phyloP scores from a whole-genome alignment of 2,888 invertebrate species.

The Adineta ricciae region DNA sequence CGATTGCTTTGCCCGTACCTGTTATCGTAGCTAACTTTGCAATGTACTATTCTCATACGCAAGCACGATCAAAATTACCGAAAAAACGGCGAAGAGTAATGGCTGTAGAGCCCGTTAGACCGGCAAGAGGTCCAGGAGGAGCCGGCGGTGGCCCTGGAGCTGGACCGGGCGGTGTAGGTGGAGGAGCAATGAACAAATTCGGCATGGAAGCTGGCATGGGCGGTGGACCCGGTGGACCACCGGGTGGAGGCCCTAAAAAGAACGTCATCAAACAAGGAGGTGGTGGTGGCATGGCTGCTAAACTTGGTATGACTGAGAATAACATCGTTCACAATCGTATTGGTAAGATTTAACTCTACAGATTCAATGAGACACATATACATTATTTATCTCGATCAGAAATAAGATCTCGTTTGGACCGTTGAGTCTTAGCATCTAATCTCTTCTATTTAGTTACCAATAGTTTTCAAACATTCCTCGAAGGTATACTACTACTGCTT shows the following conservation, averaged over 20 bases:
- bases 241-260: neutral
- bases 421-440: neutral
- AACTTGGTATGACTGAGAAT: neutral
- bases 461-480: neutral
- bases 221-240: neutral
- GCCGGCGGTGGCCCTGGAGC: neutral
- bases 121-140: slow-evolving; percentile 52
- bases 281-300: neutral
- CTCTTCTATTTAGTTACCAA: slow-evolving; percentile 4
- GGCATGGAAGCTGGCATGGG: neutral
- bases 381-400: neutral
- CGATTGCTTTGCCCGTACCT: slow-evolving; percentile 84
- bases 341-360: neutral
- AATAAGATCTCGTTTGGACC: neutral
- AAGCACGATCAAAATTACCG: slow-evolving; percentile 88
- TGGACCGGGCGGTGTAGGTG: neutral
- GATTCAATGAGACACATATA: neutral
- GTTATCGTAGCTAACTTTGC: slow-evolving; percentile 94
- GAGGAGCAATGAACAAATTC: neutral
- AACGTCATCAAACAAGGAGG: neutral
- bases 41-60: slow-evolving; percentile 91
- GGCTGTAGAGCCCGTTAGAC: slow-evolving; percentile 73
- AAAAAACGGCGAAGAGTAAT: slow-evolving; percentile 77
- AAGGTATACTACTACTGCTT: neutral
- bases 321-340: neutral